These are phyloP conservation scores for Centropristis striata DNA, from an alignment of 2,113 vertebrate species.

Conservation along the genomic window DNA sequence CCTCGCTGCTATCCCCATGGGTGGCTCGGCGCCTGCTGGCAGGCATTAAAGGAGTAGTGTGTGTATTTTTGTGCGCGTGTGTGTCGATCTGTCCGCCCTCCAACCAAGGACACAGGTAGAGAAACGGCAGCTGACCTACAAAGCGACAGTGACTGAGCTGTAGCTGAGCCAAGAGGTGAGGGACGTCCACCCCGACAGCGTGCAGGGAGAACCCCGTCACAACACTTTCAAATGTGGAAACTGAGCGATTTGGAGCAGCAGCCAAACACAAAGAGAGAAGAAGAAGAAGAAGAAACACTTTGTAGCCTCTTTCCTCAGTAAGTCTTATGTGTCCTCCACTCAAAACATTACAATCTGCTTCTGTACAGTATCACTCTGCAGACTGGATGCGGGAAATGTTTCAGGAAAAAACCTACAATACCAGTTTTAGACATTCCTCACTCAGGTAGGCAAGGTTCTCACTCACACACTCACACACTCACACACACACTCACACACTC, in stretches of 20 bases:
- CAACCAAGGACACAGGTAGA: conserved; percentile 78
- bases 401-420: conserved; percentile 20
- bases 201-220: conserved; percentile 61
- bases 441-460: conserved; percentile 16
- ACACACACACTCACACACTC: no score
- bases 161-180: conserved; percentile 45
- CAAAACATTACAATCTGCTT: conserved; percentile 42
- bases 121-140: conserved; percentile 77
- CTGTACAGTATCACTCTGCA: conserved; percentile 4
- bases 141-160: conserved; percentile 78
- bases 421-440: conserved; percentile 34
- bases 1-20: conserved; percentile 55
- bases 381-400: neutral
- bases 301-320: neutral
- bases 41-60: conserved; percentile 55
- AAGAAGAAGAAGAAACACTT: conserved; percentile 7
- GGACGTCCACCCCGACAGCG: conserved; percentile 34
- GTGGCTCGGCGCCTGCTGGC: conserved; percentile 63
- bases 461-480: no score
- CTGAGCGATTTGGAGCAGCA: conserved; percentile 32
- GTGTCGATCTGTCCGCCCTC: conserved; percentile 44
- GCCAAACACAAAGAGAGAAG: conserved; percentile 44
- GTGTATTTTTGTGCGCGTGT: conserved; percentile 34
- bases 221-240: conserved; percentile 44
- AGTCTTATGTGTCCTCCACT: conserved; percentile 30